Evolutionary conservation across 1,140 invertebrate species (phyloP), one percentile per base, ranked within the genome.

Genomic region (Pectinophora gossypiella): DNA sequence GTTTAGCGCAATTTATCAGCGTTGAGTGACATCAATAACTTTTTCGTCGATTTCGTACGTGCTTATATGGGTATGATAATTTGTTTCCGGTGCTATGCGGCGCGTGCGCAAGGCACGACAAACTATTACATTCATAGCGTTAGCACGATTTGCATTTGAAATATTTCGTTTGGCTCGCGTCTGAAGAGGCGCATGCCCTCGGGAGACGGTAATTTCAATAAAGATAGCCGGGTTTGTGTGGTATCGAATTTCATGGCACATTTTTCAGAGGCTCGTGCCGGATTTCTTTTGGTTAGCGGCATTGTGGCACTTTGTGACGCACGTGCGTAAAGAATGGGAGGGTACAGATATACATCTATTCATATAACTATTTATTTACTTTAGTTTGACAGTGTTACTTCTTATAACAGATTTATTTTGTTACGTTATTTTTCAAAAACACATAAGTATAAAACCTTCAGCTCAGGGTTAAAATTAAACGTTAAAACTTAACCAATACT

Each of bases 91-190:
- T 74, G 70, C 36, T 72, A 57, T 54, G 63, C 73, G 75, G 66
- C 77, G 79, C 79, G 81, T 83, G 81, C 81, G 81, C 79, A 72
- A 58, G 61, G 63, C 79, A 72, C 77, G 76, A 83, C 77, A 76
- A 77, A 76, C 78, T 82, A 81, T 82, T 83, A 86, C 80, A 82
- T 81, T 84, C 79, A 85, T 80, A 66, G 75, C 76, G 76, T 78
- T 73, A 68, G 74, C 83, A 86, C 81, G 83, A 87, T 87, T 87
- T 87, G 83, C 81, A 87, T 87, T 84, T 83, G 81, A 87, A 87
- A 76, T 82, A 84, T 85, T 85, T 81, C 64, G 75, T 84, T 67
- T 57, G 71, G 62, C 71, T 76, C 74, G 76, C 75, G 81, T 72
- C 73, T 65, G 52, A 71, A 60, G 61, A 72, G 61, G 57, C 56